These are phyloP conservation scores for Hypena proboscidalis DNA, from an alignment of 2,888 invertebrate genomes.

Conservation along the genomic window DNA sequence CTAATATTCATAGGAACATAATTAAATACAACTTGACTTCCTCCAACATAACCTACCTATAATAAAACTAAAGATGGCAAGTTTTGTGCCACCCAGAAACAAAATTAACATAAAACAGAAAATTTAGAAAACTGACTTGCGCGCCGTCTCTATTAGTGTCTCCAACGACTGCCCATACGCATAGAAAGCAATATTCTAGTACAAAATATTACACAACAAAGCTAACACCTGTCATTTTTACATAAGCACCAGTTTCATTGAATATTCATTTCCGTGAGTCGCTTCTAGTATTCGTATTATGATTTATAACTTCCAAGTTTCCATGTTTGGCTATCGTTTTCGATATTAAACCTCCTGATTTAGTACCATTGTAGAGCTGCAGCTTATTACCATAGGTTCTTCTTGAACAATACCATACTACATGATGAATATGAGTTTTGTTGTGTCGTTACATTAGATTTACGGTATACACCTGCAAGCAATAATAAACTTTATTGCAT, in stretches of 20 bases:
- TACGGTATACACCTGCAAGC: not conserved
- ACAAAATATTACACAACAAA: conserved; percentile 23
- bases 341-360: conserved; percentile 63
- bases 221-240: conserved; percentile 40
- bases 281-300: conserved; percentile 52
- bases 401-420: conserved; percentile 43
- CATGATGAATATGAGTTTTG: conserved; percentile 23
- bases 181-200: not conserved
- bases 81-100: no score
- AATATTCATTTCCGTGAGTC: conserved; percentile 60
- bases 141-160: no score
- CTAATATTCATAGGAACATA: no score
- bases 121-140: not conserved
- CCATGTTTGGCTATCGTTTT: conserved; percentile 66
- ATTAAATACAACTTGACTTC: no score
- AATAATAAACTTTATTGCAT: conserved; percentile 10
- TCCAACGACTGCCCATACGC: not conserved
- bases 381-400: conserved; percentile 56
- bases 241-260: conserved; percentile 45
- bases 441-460: conserved; percentile 11
- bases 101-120: no score
- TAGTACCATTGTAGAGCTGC: conserved; percentile 58
- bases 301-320: conserved; percentile 64
- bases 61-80: no score
- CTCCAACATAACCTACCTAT: no score